These are phyloP conservation scores for Threskiornis aethiopicus DNA, from an alignment of 2,797 vertebrate species.

Conservation along the genomic window DNA sequence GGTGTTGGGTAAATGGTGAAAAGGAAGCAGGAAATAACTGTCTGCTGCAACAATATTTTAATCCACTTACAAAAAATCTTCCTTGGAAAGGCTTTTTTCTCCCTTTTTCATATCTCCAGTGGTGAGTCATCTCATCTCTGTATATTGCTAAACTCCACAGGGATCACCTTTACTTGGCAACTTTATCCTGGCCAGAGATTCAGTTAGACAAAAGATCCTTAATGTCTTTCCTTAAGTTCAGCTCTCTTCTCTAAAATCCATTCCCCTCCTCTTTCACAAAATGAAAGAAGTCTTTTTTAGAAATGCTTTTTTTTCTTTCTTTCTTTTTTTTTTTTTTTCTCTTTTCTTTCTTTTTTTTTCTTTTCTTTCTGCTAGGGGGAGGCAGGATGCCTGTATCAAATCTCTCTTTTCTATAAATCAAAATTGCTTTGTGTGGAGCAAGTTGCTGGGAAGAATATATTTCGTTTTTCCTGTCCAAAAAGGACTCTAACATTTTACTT, in stretches of 20 bases:
- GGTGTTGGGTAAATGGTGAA: neutral
- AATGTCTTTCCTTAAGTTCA: conserved; percentile 41
- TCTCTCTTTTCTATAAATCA: neutral
- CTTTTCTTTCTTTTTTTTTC: neutral
- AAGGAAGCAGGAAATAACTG: conserved; percentile 22
- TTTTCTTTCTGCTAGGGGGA: neutral
- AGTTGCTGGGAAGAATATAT: neutral
- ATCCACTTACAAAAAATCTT: conserved; percentile 42
- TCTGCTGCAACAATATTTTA: conserved; percentile 27
- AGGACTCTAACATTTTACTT: neutral
- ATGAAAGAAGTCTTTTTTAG: neutral
- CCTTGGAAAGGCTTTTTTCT: conserved; percentile 18
- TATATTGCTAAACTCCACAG: conserved; percentile 64
- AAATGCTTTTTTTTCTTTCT: neutral
- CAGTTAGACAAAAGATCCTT: conserved; percentile 36
- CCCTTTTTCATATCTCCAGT: conserved; percentile 45
- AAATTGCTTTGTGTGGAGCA: neutral
- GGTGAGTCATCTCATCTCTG: conserved; percentile 57
- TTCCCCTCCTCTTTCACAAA: neutral
- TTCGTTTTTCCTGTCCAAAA: neutral
- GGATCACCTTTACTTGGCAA: conserved; percentile 61
- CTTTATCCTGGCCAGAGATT: conserved; percentile 16
- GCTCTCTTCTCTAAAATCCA: neutral
- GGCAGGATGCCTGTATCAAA: neutral
- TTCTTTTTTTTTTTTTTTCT: neutral